These are phyloP conservation scores for Nysson spinosus DNA, from an alignment of 2,888 invertebrate genomes.

Conservation along the genomic window DNA sequence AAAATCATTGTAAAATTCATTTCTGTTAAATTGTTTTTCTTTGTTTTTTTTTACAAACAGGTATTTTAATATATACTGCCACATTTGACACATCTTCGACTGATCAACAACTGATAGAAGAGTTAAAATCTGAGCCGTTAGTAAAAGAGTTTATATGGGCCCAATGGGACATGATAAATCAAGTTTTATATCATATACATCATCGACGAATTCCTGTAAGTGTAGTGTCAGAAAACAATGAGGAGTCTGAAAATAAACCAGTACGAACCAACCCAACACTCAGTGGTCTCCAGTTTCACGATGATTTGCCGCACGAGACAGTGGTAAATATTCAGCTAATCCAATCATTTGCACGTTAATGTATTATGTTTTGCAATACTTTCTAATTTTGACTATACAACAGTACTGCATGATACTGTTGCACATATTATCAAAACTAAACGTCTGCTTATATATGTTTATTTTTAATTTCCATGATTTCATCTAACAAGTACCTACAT, in stretches of 20 bases:
- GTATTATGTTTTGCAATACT: neutral
- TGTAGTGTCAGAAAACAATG: slow-evolving; percentile 82
- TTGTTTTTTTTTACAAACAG: slow-evolving; percentile 48
- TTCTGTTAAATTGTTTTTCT: no score
- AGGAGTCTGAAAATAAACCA: slow-evolving; percentile 79
- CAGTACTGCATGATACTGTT: no score
- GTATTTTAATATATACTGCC: slow-evolving; percentile 69
- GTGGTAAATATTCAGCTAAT: slow-evolving; percentile 85
- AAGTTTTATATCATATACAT: slow-evolving; percentile 91
- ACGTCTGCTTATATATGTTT: no score
- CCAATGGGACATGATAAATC: slow-evolving; percentile 89
- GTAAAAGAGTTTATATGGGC: slow-evolving; percentile 90
- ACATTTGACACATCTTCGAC: slow-evolving; percentile 50
- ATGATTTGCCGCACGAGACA: slow-evolving; percentile 91
- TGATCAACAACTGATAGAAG: slow-evolving; percentile 55
- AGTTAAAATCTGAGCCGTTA: slow-evolving; percentile 76
- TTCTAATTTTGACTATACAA: no score
- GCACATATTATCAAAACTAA: no score
- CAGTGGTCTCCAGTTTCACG: slow-evolving; percentile 91
- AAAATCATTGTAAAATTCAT: no score
- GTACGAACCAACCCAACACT: slow-evolving; percentile 82
- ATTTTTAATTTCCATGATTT: no score
- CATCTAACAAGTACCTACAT: slow-evolving; percentile 1
- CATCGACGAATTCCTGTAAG: slow-evolving; percentile 85
- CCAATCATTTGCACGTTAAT: no score